Conservation (phyloP, 2,113 vertebrate genomes). For the Dipodomys merriami region DNA sequence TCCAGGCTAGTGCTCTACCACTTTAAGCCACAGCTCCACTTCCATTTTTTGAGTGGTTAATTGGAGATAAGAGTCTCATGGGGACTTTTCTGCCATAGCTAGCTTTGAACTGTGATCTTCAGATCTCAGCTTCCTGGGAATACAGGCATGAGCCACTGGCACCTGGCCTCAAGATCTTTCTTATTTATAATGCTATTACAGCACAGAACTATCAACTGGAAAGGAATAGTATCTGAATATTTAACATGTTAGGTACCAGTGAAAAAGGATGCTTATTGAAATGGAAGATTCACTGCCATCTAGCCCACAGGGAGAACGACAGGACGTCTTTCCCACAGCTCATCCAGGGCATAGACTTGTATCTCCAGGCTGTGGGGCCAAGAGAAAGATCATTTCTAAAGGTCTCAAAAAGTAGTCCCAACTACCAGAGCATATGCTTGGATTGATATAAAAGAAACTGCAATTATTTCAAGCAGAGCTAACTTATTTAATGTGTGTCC, state of each 20-base stretch:
- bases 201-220: background rate
- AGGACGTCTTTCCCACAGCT: background rate
- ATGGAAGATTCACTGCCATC: background rate
- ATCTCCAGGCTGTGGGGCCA: background rate
- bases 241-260: background rate
- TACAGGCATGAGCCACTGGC: no score
- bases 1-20: no score
- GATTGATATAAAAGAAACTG: background rate
- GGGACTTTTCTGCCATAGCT: no score
- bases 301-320: accelerated
- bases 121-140: no score
- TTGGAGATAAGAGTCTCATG: no score
- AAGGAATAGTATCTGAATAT: background rate
- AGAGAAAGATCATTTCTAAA: background rate
- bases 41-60: no score
- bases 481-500: background rate
- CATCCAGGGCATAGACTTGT: background rate
- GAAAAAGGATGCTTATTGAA: background rate
- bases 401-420: background rate
- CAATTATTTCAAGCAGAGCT: background rate
- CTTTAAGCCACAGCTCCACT: no score
- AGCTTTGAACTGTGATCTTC: no score
- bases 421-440: background rate
- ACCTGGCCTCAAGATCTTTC: background rate
- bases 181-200: background rate